Conservation (phyloP, 2,113 vertebrate genomes). For the Notechis scutatus region DNA sequence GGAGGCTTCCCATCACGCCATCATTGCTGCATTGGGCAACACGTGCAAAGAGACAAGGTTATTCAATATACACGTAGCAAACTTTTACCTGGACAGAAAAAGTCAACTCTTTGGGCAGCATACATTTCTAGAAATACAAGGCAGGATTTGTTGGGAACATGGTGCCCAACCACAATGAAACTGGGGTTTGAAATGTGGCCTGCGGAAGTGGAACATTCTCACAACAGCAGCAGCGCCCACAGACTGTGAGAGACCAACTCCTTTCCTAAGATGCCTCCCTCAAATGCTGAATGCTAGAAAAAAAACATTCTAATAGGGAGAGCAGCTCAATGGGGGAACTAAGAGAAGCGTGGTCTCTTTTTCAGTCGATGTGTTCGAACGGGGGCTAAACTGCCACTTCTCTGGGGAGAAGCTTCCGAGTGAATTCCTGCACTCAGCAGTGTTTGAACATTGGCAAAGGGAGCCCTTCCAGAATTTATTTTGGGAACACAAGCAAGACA, state of each 20-base stretch:
- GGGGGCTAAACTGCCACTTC: neutral
- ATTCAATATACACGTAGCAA: neutral
- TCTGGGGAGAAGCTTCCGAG: neutral
- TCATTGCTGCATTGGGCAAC: conserved; percentile 67
- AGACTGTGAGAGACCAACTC: neutral
- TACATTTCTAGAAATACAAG: neutral
- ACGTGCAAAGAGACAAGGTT: conserved; percentile 43
- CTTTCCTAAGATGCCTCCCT: neutral
- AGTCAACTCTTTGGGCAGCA: neutral
- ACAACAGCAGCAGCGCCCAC: neutral
- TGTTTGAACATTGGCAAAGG: neutral
- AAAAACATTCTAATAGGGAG: neutral
- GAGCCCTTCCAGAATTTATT: neutral
- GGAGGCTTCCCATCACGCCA: conserved; percentile 12
- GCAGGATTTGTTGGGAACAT: neutral
- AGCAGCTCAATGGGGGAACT: neutral
- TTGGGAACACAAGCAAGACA: neutral
- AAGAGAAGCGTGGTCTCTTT: neutral
- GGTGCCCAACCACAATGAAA: neutral
- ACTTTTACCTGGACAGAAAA: neutral
- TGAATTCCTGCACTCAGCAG: neutral
- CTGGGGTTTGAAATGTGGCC: neutral
- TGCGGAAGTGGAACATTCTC: neutral
- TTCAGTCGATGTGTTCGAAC: neutral
- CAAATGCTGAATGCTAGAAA: neutral